phyloP scores from a whole-genome alignment of 2,797 vertebrate genomes.

The Glossophaga mutica region DNA sequence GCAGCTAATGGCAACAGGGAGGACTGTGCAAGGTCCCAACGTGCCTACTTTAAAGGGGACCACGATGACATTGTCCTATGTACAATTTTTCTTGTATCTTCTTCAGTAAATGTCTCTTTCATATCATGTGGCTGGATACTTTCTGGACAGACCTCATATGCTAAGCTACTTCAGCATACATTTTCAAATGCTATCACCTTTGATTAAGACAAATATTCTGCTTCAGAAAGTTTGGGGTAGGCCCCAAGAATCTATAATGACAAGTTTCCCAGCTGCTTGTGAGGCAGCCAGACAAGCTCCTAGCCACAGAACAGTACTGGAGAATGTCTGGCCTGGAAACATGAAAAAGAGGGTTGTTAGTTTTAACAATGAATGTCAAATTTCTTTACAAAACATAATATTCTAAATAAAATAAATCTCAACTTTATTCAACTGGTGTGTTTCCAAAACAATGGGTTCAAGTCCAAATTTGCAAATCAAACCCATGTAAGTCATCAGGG shows the following conservation, averaged over 20 bases:
- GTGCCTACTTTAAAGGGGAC: neutral
- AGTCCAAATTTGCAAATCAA: constrained; percentile 28
- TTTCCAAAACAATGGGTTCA: neutral
- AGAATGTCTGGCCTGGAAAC: neutral
- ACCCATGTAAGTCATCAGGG: constrained; percentile 10
- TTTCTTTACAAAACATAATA: constrained; percentile 31
- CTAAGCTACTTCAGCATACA: neutral
- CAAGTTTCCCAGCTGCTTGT: neutral
- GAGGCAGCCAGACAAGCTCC: neutral
- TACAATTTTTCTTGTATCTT: neutral
- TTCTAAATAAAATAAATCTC: constrained; percentile 60
- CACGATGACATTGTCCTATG: neutral
- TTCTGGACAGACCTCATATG: neutral
- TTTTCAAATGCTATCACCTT: neutral
- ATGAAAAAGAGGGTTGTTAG: neutral
- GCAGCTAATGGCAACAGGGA: neutral
- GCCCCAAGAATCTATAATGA: neutral
- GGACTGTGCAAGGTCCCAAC: neutral
- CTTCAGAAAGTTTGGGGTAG: neutral
- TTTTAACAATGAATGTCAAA: neutral
- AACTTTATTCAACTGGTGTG: constrained; percentile 62
- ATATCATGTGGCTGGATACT: neutral
- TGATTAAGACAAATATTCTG: neutral
- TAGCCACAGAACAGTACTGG: neutral
- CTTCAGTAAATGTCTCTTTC: neutral